Base-by-base conservation (phyloP, 2,113 vertebrate genomes). In the Hippocampus abdominalis region DNA sequence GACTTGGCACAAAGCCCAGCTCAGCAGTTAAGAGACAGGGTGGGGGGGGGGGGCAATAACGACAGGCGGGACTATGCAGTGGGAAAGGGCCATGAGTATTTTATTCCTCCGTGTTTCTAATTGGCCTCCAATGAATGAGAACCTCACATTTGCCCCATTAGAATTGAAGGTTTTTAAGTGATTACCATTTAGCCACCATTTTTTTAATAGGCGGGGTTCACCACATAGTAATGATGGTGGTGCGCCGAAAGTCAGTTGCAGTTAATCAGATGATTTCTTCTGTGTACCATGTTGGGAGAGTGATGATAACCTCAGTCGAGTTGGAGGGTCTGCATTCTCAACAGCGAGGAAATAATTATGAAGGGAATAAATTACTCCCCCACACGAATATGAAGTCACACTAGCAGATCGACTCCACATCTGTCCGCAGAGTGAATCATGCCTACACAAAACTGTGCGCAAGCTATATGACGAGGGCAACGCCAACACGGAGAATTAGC, bases 361-460 rank as follows among this genome's bases (percentile, higher is more conserved):
- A 81, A 76, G 64, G 74, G 40, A 84, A 85, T 86, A 76, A 81
- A 89, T 88, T 75, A 88, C 79, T 81, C 80, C 77, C 63, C 84
- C 83, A 72, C 72, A 62, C 49, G 71, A 64, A 79, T 66, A 75
- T 16, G 11, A 64, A 65, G 64, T 72, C 68, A 32, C 48, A 74
- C 49, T 36, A 57, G 21, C 56, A 66, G 70, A 68, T 40, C 46
- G 4, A 69, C 72, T 11, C 2, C 74, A 68, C 75, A 79, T 68
- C 57, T 76, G 69, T 53, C 62, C 29, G 63, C 66, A 67, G 23
- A 5, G 20, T 72, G 21, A 78, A 25, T 64, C 39, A 78, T 73
- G 71, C 64, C 23, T 71, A 80, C 78, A 78, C 72, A 61, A 29
- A 64, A 7, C 71, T 20, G 68, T 27, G 46, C 54, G 56, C 68